phyloP scores from a whole-genome alignment of 2,113 vertebrate genomes.

The Dasyornis broadbenti region DNA sequence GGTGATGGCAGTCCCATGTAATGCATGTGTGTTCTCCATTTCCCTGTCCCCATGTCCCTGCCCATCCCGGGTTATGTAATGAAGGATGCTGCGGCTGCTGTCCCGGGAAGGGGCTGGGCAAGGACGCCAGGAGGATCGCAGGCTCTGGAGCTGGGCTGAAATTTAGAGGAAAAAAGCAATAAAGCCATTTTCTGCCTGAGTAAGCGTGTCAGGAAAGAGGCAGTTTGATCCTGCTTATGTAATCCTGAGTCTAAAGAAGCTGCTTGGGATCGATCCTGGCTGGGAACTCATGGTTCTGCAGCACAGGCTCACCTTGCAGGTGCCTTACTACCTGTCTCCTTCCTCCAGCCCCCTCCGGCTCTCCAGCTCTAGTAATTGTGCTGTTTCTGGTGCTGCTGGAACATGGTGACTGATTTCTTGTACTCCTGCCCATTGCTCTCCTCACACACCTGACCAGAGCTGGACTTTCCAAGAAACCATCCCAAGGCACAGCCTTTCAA shows the following conservation, averaged over 20 bases:
- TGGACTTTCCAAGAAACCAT: conserved; percentile 18
- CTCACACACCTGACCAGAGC: not conserved
- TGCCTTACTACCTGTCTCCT: not conserved
- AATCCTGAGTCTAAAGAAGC: not conserved
- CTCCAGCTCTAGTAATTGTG: not conserved
- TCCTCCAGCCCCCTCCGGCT: not conserved
- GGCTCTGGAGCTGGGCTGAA: conserved; percentile 5
- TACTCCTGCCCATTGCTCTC: not conserved
- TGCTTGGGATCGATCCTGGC: not conserved
- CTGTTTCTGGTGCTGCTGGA: not conserved
- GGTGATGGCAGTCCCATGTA: accelerated
- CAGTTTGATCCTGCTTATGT: conserved; percentile 13
- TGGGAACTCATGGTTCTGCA: not conserved
- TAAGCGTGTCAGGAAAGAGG: not conserved
- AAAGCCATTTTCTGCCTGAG: conserved; percentile 21
- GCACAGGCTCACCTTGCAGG: not conserved
- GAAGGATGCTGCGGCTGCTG: not conserved
- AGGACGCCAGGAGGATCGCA: not conserved
- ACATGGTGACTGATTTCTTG: not conserved
- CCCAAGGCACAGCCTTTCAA: not conserved
- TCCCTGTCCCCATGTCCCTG: not conserved
- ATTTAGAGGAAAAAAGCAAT: conserved; percentile 25
- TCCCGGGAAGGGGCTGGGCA: not conserved
- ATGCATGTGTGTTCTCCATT: not conserved
- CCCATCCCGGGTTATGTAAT: not conserved